phyloP scores from a whole-genome alignment of 2,113 vertebrate genomes.

The Scartelaos histophorus region DNA sequence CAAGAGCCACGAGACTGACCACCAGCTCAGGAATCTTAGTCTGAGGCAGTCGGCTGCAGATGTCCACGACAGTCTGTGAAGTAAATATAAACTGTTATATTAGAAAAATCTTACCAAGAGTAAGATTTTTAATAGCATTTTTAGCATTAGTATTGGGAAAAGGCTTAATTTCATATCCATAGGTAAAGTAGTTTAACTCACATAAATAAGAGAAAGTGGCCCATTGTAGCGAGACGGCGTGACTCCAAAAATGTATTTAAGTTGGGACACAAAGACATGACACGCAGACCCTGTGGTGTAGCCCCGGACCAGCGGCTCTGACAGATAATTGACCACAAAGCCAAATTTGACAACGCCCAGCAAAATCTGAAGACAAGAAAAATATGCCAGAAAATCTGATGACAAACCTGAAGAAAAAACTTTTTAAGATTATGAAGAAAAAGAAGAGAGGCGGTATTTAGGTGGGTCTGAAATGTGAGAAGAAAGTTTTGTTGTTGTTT shows the following conservation, averaged over 20 bases:
- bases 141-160: too few relatives aligned
- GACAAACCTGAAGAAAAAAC: not conserved
- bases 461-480: not conserved
- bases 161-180: too few relatives aligned
- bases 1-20: slow-evolving; percentile 80
- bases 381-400: not conserved
- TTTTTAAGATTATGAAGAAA: not conserved
- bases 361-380: slow-evolving; percentile 76
- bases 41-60: slow-evolving; percentile 78
- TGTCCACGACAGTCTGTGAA: slow-evolving; percentile 79
- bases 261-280: slow-evolving; percentile 88
- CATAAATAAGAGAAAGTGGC: slow-evolving; percentile 83
- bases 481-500: too few relatives aligned
- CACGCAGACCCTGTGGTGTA: slow-evolving; percentile 88
- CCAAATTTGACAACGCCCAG: slow-evolving; percentile 90
- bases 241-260: slow-evolving; percentile 90
- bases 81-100: too few relatives aligned
- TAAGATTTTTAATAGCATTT: too few relatives aligned
- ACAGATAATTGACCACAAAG: slow-evolving; percentile 94
- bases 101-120: too few relatives aligned
- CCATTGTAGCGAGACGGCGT: slow-evolving; percentile 70
- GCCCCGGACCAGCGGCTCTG: slow-evolving; percentile 88
- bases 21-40: slow-evolving; percentile 80
- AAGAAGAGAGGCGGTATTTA: not conserved
- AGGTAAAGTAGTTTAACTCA: slow-evolving; percentile 72